Conservation (phyloP, 1,140 invertebrate genomes). For the Drosophila pandora region DNA sequence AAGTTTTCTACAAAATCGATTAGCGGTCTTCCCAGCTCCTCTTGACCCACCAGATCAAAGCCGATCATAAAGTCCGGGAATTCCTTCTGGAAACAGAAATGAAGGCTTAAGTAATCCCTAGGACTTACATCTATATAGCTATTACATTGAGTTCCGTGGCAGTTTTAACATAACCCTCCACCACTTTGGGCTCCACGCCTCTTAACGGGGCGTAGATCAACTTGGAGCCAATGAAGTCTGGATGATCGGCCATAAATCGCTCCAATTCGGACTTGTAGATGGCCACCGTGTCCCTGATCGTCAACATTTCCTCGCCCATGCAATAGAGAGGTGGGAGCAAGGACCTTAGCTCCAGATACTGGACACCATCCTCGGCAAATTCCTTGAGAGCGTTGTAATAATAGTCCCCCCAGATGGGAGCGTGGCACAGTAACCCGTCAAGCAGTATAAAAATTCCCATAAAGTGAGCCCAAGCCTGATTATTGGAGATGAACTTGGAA, state of each 20-base stretch:
- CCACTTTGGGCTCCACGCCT: conserved; percentile 69
- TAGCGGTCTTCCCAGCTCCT: conserved; percentile 87
- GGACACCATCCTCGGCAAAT: conserved; percentile 90
- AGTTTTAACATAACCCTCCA: conserved; percentile 84
- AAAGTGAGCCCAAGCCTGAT: conserved; percentile 89
- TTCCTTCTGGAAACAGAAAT: conserved; percentile 22
- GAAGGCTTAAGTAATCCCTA: background rate
- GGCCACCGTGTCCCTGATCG: conserved; percentile 84
- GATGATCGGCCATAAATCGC: conserved; percentile 85
- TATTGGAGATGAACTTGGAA: conserved; percentile 85
- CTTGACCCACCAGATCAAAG: conserved; percentile 91
- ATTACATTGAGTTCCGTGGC: conserved; percentile 50
- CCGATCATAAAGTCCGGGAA: conserved; percentile 86
- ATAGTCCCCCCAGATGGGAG: conserved; percentile 89
- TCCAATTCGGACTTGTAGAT: conserved; percentile 86
- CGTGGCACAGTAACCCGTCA: conserved; percentile 87
- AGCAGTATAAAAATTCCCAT: conserved; percentile 86
- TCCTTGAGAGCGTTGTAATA: conserved; percentile 88
- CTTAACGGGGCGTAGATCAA: conserved; percentile 88
- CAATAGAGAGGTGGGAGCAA: conserved; percentile 86
- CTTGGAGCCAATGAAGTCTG: conserved; percentile 88
- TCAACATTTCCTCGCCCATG: conserved; percentile 86
- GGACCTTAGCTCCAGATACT: conserved; percentile 90
- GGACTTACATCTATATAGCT: background rate
- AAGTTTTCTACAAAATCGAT: conserved; percentile 86